phyloP scores from a whole-genome alignment of 2,797 vertebrate genomes.

The Zenarchopterus dispar region DNA sequence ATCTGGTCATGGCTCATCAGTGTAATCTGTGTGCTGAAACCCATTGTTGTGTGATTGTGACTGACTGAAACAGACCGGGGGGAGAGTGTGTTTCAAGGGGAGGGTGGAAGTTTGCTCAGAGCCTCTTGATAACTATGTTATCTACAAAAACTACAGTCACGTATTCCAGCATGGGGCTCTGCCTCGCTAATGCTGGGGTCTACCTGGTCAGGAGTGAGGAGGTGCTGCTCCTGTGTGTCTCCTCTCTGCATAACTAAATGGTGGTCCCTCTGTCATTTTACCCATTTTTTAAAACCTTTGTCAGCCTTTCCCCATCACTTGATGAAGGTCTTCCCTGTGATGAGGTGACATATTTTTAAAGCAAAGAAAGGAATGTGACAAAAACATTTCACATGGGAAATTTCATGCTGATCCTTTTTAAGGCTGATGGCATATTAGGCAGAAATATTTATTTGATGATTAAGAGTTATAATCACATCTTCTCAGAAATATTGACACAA shows the following conservation, averaged over 20 bases:
- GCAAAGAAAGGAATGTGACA: slow-evolving; percentile 8
- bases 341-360: slow-evolving; percentile 41
- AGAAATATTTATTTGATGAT: no score
- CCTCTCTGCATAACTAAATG: slow-evolving; percentile 85
- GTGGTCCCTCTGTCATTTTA: slow-evolving; percentile 75
- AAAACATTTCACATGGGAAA: neutral
- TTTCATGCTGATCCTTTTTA: no score
- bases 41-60: slow-evolving; percentile 53
- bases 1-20: slow-evolving; percentile 77
- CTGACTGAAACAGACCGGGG: slow-evolving; percentile 49
- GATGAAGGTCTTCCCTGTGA: slow-evolving; percentile 82
- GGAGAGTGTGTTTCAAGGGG: slow-evolving; percentile 35
- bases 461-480: no score
- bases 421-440: no score
- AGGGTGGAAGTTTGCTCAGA: slow-evolving; percentile 28
- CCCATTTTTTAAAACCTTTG: slow-evolving; percentile 85
- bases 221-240: slow-evolving; percentile 35
- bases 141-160: slow-evolving; percentile 50
- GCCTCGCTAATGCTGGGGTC: slow-evolving; percentile 56
- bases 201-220: slow-evolving; percentile 35
- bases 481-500: no score
- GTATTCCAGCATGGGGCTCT: slow-evolving; percentile 66
- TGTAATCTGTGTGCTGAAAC: slow-evolving; percentile 66
- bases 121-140: slow-evolving; percentile 74
- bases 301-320: slow-evolving; percentile 83